A percentile compares a stretch with the other conserved stretches of the same genome.
phyloP scores from a whole-genome alignment of 2,888 invertebrate species.

The Formica aserva region DNA sequence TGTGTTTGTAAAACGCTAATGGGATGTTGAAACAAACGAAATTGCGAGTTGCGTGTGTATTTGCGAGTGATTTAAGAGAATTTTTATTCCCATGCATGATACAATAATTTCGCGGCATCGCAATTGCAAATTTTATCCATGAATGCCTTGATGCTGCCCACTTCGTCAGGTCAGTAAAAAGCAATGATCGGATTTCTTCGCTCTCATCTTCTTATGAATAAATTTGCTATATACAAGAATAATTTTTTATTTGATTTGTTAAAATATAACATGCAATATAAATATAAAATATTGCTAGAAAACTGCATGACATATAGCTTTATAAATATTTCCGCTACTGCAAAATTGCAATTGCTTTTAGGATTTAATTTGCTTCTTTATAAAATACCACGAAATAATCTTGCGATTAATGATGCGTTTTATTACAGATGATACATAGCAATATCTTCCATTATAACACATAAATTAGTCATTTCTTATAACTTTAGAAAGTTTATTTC shows the following conservation, averaged over 20 bases:
- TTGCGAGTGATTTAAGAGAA: slow-evolving; percentile 2
- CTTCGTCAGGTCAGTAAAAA: not conserved
- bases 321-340: not conserved
- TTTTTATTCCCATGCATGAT: not conserved
- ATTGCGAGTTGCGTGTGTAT: slow-evolving; percentile 13
- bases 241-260: slow-evolving; percentile 5
- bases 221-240: not conserved
- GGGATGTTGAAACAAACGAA: not conserved
- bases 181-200: slow-evolving; percentile 7
- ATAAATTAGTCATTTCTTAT: not conserved
- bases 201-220: not conserved
- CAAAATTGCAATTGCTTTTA: not conserved
- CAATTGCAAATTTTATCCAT: slow-evolving; percentile 14
- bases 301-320: not conserved
- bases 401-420: not conserved
- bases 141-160: not conserved
- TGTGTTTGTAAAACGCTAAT: slow-evolving; percentile 33
- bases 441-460: not conserved
- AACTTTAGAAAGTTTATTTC: not conserved
- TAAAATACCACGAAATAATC: not conserved
- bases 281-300: not conserved
- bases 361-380: not conserved
- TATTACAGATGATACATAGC: not conserved
- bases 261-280: not conserved
- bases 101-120: slow-evolving; percentile 20